Percentiles rank a stretch among this genome's conserved stretches.
Evolutionary conservation across 2,797 vertebrate species (phyloP).

Genomic region (Cyprinodon diabolis): DNA sequence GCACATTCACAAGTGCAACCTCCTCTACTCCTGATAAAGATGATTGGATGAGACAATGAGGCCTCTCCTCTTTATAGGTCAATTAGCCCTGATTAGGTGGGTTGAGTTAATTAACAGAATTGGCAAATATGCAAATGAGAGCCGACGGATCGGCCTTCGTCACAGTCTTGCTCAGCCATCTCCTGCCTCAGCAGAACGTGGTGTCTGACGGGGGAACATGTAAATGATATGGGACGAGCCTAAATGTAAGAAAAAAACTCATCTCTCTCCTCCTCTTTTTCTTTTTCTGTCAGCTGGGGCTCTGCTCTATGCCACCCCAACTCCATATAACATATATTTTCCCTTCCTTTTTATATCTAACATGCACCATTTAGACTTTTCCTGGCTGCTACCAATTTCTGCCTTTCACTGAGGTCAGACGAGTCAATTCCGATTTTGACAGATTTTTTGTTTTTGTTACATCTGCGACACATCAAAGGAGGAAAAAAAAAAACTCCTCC

Average conservation of each 20-base stretch:
- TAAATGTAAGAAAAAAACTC: slow-evolving; percentile 59
- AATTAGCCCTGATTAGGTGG: slow-evolving; percentile 93
- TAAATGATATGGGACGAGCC: slow-evolving; percentile 71
- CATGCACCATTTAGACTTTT: background rate
- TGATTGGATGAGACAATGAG: slow-evolving; percentile 87
- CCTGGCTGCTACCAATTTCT: background rate
- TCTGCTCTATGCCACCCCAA: background rate
- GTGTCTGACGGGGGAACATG: slow-evolving; percentile 75
- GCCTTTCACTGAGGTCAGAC: background rate
- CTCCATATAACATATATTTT: slow-evolving; percentile 2
- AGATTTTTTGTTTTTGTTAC: background rate
- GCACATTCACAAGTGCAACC: slow-evolving; percentile 64
- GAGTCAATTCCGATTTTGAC: background rate
- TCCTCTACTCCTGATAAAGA: slow-evolving; percentile 80
- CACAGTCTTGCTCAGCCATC: slow-evolving; percentile 70
- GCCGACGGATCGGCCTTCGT: slow-evolving; percentile 76
- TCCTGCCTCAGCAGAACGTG: slow-evolving; percentile 66
- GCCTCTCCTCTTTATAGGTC: slow-evolving; percentile 90
- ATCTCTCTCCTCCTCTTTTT: slow-evolving; percentile 60
- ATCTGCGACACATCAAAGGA: background rate
- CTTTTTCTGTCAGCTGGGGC: background rate
- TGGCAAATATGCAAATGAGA: slow-evolving; percentile 84
- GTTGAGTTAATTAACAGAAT: slow-evolving; percentile 88
- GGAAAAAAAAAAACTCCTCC: background rate
- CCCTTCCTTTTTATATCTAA: slow-evolving; percentile 3